Conservation (phyloP, 2,113 vertebrate species). For the Motacilla tschutschensis region DNA sequence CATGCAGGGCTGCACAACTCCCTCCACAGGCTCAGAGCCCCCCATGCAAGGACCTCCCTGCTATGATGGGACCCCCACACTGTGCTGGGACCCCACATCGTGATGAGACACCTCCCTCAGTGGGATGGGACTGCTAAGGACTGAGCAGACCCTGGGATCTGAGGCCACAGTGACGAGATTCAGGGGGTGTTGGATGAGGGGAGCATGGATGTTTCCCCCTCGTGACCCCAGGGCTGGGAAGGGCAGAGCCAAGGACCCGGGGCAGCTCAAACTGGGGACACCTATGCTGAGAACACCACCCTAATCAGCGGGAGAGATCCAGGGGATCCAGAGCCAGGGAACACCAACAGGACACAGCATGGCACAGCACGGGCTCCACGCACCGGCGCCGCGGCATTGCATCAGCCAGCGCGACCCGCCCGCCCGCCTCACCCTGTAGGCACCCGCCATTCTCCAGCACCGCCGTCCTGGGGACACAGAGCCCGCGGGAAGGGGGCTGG, state of each 20-base stretch:
- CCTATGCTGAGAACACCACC: not conserved
- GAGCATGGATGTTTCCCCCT: not conserved
- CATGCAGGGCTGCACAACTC: too few relatives aligned
- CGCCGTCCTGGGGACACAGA: not conserved
- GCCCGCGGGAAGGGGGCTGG: not conserved
- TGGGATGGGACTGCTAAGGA: not conserved
- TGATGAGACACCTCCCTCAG: not conserved
- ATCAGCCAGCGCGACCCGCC: not conserved
- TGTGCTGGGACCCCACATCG: not conserved
- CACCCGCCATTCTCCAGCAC: not conserved
- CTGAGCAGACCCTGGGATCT: not conserved
- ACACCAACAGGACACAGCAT: not conserved
- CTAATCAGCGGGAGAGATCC: not conserved
- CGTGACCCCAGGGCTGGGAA: not conserved
- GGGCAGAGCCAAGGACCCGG: not conserved
- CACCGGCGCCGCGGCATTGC: not conserved
- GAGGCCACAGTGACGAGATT: not conserved
- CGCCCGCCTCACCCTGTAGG: not conserved
- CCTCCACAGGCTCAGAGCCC: not conserved
- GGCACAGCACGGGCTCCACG: not conserved
- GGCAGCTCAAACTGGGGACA: not conserved
- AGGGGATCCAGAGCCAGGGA: not conserved
- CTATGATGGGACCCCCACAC: not conserved
- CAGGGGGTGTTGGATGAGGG: not conserved
- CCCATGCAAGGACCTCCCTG: not conserved